phyloP scores from a whole-genome alignment of 2,888 invertebrate genomes.

The Calliphora vomitoria region DNA sequence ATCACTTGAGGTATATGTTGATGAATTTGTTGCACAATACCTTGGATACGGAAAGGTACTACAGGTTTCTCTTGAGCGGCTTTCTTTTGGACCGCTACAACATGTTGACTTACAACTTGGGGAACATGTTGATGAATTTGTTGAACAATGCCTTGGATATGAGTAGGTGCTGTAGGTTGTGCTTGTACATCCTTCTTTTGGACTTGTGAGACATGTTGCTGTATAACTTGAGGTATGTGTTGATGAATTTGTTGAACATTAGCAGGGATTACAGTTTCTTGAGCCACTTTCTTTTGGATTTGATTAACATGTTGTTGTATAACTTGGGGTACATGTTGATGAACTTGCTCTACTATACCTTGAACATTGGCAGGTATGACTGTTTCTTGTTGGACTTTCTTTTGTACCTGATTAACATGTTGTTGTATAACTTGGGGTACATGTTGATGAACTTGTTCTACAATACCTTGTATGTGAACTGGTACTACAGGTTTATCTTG shows the following conservation, averaged over 20 bases:
- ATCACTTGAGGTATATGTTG: slow-evolving; percentile 62
- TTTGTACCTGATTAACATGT: slow-evolving; percentile 15
- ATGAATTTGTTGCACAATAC: slow-evolving; percentile 72
- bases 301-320: slow-evolving; percentile 1
- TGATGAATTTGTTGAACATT: slow-evolving; percentile 34
- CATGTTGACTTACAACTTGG: slow-evolving; percentile 50
- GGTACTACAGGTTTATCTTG: background rate
- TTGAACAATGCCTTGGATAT: slow-evolving; percentile 38
- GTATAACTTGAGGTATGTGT: slow-evolving; percentile 45
- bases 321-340: slow-evolving; percentile 60
- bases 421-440: slow-evolving; percentile 58
- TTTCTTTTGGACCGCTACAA: slow-evolving; percentile 55
- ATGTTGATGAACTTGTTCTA: slow-evolving; percentile 60
- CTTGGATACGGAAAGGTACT: slow-evolving; percentile 51
- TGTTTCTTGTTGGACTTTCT: background rate
- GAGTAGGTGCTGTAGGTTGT: background rate
- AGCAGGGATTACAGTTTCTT: background rate
- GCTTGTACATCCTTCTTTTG: slow-evolving; percentile 15
- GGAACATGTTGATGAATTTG: slow-evolving; percentile 66
- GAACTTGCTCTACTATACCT: slow-evolving; percentile 63
- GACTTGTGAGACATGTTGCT: background rate
- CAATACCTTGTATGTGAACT: slow-evolving; percentile 19
- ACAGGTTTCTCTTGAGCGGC: slow-evolving; percentile 38
- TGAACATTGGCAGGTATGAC: slow-evolving; percentile 50
- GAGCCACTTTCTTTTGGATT: background rate